A percentile compares a stretch with the other conserved stretches of the same genome.
Conservation (phyloP, 2,113 vertebrate species). For the Embiotoca jacksoni region DNA sequence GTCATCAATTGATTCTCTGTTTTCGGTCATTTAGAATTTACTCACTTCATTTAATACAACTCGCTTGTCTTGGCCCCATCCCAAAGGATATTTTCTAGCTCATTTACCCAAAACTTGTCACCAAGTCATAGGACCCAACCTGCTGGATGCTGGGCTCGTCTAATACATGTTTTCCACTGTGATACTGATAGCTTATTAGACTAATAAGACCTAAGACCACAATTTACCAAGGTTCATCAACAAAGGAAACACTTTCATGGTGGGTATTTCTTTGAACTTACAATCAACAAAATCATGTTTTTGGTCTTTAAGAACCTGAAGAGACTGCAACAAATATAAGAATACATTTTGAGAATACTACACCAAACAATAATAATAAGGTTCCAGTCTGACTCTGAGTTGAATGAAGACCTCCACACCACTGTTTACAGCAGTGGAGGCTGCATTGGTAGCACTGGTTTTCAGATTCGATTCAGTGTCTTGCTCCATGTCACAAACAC, state of each 20-base stretch:
- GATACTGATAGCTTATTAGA: no score
- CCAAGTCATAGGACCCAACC: background rate
- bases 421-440: conserved; percentile 24
- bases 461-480: conserved; percentile 15
- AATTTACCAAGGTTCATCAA: no score
- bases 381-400: background rate
- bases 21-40: no score
- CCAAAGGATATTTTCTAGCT: background rate
- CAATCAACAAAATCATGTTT: background rate
- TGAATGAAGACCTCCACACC: conserved; percentile 1
- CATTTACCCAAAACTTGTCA: fast-evolving
- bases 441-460: background rate
- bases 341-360: background rate
- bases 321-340: background rate
- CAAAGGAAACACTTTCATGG: no score
- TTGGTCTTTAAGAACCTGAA: background rate
- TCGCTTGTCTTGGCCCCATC: no score
- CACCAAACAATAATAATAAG: background rate
- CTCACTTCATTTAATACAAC: no score
- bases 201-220: no score
- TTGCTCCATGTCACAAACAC: conserved; percentile 59
- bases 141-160: background rate
- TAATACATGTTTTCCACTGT: background rate
- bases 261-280: background rate
- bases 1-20: no score